Conservation (phyloP, 1,140 invertebrate genomes). For the Hormaphis cornu region DNA sequence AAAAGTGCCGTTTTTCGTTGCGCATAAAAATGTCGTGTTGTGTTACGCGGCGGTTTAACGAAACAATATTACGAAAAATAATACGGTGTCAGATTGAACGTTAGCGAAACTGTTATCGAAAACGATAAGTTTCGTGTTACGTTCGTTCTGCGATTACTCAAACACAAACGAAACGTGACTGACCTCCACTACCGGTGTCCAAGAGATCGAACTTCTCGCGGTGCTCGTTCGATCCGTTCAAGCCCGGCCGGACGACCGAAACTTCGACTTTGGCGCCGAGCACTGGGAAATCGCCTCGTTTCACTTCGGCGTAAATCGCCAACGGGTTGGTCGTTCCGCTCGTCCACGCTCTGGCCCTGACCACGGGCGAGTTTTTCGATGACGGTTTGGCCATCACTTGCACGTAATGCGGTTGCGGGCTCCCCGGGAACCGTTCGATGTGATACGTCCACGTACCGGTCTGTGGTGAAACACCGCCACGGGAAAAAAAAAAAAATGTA, state of each 20-base stretch:
- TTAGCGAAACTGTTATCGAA: too few relatives aligned
- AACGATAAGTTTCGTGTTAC: too few relatives aligned
- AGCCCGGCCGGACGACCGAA: slow-evolving; percentile 42
- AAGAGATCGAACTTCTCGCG: slow-evolving; percentile 46
- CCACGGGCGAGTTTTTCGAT: slow-evolving; percentile 40
- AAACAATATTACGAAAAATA: too few relatives aligned
- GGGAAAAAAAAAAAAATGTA: too few relatives aligned
- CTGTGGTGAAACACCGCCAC: slow-evolving; percentile 39
- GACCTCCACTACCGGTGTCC: slow-evolving; percentile 53
- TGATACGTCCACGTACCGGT: slow-evolving; percentile 51
- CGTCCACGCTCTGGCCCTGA: slow-evolving; percentile 43
- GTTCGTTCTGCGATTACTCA: too few relatives aligned
- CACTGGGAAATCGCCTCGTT: slow-evolving; percentile 46
- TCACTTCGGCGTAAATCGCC: slow-evolving; percentile 47
- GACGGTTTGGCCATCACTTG: slow-evolving; percentile 47
- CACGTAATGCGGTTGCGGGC: slow-evolving; percentile 50
- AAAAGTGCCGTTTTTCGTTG: too few relatives aligned
- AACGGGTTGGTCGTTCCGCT: slow-evolving; percentile 41
- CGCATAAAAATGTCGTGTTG: neutral
- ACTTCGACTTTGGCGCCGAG: slow-evolving; percentile 48
- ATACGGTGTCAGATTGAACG: too few relatives aligned
- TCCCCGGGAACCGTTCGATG: slow-evolving; percentile 48
- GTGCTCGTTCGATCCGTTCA: slow-evolving; percentile 43
- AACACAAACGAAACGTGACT: too few relatives aligned
- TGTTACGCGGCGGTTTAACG: neutral